Conservation (phyloP, 2,113 vertebrate species). For the Edolisoma coerulescens region DNA sequence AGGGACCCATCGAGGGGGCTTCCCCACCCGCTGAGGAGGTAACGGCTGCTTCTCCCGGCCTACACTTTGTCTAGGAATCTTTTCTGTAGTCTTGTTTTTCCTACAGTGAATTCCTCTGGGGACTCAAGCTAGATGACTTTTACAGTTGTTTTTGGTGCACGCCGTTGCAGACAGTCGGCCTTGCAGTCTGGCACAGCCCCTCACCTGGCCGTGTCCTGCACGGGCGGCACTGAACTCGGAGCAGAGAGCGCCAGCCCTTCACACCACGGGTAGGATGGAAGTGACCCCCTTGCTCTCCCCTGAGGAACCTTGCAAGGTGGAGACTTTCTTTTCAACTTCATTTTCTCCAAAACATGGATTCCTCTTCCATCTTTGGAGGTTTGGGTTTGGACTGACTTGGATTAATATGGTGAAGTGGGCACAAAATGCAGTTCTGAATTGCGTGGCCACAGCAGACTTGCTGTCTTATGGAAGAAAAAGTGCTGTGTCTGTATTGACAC, state of each 20-base stretch:
- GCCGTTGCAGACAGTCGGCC: not conserved
- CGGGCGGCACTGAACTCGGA: not conserved
- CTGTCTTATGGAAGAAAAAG: not conserved
- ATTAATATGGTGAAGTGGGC: not conserved
- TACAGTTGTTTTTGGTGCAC: not conserved
- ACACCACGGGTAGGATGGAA: rapidly evolving
- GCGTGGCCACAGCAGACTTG: not conserved
- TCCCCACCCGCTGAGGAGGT: slow-evolving; percentile 80
- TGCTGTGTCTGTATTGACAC: not conserved
- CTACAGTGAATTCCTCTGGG: not conserved
- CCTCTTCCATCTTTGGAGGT: not conserved
- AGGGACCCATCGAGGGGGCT: slow-evolving; percentile 87
- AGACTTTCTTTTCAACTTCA: not conserved
- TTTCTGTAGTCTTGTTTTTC: not conserved
- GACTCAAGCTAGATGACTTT: not conserved
- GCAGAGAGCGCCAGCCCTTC: not conserved
- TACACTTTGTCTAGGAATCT: not conserved
- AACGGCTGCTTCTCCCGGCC: not conserved
- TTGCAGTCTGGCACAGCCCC: not conserved
- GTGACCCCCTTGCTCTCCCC: not conserved
- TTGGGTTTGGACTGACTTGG: not conserved
- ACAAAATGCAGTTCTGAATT: not conserved
- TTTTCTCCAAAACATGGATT: not conserved
- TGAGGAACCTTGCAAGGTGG: not conserved
- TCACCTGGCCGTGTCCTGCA: not conserved